Evolutionary conservation across 2,113 vertebrate species (phyloP).

Genomic region (Entosphenus tridentatus): DNA sequence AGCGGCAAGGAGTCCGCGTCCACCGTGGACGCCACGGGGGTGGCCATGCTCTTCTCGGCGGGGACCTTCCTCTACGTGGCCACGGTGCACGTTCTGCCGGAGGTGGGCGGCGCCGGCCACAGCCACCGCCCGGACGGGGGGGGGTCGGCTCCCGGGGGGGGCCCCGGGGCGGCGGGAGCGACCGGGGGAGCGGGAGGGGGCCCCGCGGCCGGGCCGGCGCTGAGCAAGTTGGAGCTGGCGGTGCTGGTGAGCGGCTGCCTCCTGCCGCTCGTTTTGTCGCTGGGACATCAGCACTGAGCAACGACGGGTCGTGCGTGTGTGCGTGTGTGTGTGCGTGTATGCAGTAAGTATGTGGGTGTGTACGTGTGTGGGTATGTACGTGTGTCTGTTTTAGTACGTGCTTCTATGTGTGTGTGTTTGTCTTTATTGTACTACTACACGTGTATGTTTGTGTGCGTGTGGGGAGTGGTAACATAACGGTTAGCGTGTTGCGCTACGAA

Average conservation of each 20-base stretch:
- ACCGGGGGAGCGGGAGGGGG: not conserved
- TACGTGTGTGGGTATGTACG: too few relatives aligned
- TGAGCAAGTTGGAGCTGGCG: constrained; percentile 66
- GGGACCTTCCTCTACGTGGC: constrained; percentile 97
- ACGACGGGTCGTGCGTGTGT: not conserved
- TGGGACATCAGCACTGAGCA: constrained; percentile 77
- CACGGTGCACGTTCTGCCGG: constrained; percentile 88
- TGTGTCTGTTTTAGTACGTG: too few relatives aligned
- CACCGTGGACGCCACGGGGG: constrained; percentile 78
- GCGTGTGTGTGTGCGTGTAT: too few relatives aligned
- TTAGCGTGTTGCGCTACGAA: too few relatives aligned
- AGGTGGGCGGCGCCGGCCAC: constrained; percentile 79
- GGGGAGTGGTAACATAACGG: too few relatives aligned
- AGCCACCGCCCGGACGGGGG: constrained; percentile 28
- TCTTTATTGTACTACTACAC: too few relatives aligned
- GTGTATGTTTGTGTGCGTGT: too few relatives aligned
- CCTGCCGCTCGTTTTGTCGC: constrained; percentile 69
- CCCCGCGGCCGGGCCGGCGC: constrained; percentile 37
- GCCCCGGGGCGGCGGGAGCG: not conserved
- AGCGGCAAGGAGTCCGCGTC: constrained; percentile 95
- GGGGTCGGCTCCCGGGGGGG: too few relatives aligned
- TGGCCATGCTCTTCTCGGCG: constrained; percentile 94
- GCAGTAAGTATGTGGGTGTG: too few relatives aligned
- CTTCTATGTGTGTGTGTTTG: too few relatives aligned
- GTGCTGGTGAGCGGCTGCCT: constrained; percentile 78